Percentiles rank a stretch among this genome's conserved stretches.
These are phyloP conservation scores for Drosophila nasuta DNA, from an alignment of 1,140 invertebrate species.

Conservation along the genomic window DNA sequence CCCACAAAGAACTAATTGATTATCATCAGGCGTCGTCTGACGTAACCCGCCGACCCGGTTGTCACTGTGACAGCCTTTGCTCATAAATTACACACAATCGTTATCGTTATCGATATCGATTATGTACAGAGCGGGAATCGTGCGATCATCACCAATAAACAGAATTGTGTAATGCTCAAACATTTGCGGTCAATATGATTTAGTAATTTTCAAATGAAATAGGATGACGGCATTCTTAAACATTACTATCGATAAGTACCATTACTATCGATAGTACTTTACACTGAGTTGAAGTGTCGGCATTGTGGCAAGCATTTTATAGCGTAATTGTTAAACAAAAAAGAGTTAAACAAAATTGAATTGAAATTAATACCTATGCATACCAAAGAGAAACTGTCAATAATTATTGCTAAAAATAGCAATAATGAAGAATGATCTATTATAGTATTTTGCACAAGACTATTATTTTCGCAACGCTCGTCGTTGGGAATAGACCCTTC, in stretches of 20 bases:
- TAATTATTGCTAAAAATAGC: background rate
- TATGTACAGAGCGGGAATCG: background rate
- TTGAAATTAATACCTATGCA: background rate
- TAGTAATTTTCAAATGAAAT: background rate
- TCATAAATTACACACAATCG: constrained; percentile 15
- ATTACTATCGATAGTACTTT: background rate
- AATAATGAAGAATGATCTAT: background rate
- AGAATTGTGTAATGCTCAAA: constrained; percentile 19
- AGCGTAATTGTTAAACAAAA: too few relatives aligned
- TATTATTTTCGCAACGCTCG: background rate
- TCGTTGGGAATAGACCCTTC: background rate
- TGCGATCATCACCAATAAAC: constrained; percentile 32
- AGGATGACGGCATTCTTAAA: background rate
- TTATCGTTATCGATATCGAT: constrained; percentile 36
- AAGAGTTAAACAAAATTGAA: background rate
- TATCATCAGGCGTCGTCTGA: constrained; percentile 14
- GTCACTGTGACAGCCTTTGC: constrained; percentile 13
- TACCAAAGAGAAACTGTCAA: background rate
- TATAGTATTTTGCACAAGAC: background rate
- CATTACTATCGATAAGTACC: background rate
- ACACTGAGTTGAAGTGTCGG: too few relatives aligned
- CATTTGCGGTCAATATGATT: background rate
- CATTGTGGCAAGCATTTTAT: too few relatives aligned
- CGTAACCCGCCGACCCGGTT: constrained; percentile 21
- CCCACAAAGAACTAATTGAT: constrained; percentile 12